A percentile compares a stretch with the other conserved stretches of the same genome.
phyloP scores from a whole-genome alignment of 2,888 invertebrate genomes.

The Thecophora atra region DNA sequence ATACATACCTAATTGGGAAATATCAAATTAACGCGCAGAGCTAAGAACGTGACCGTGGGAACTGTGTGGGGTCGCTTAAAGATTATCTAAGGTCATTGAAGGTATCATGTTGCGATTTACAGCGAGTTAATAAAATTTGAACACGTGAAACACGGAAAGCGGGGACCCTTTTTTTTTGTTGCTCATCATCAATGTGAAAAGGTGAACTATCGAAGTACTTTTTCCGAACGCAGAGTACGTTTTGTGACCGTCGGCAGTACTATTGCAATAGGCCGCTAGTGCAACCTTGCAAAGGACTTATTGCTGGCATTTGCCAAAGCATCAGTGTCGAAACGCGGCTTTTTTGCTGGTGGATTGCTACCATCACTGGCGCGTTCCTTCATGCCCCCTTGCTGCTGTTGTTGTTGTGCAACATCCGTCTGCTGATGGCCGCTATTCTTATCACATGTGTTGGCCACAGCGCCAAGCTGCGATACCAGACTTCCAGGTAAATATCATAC shows the following conservation, averaged over 20 bases:
- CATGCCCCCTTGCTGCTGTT: constrained; percentile 11
- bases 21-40: no score
- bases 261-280: constrained; percentile 30
- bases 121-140: no score
- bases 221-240: no score
- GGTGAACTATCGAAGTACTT: no score
- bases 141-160: no score
- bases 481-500: constrained; percentile 41
- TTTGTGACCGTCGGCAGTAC: constrained; percentile 24
- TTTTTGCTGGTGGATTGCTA: constrained; percentile 32
- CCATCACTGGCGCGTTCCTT: not conserved
- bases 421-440: constrained; percentile 28
- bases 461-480: constrained; percentile 45
- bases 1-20: no score
- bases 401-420: constrained; percentile 25
- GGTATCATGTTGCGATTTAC: no score
- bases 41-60: no score
- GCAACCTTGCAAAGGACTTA: constrained; percentile 39
- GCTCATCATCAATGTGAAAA: no score
- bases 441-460: constrained; percentile 30
- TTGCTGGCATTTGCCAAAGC: constrained; percentile 41
- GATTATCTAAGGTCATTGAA: no score
- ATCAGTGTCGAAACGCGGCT: constrained; percentile 31
- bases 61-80: no score
- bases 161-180: no score